Evolutionary conservation across 2,113 vertebrate genomes (phyloP), one percentile per base, ranked within the genome.

Genomic region (Thamnaconus septentrionalis): DNA sequence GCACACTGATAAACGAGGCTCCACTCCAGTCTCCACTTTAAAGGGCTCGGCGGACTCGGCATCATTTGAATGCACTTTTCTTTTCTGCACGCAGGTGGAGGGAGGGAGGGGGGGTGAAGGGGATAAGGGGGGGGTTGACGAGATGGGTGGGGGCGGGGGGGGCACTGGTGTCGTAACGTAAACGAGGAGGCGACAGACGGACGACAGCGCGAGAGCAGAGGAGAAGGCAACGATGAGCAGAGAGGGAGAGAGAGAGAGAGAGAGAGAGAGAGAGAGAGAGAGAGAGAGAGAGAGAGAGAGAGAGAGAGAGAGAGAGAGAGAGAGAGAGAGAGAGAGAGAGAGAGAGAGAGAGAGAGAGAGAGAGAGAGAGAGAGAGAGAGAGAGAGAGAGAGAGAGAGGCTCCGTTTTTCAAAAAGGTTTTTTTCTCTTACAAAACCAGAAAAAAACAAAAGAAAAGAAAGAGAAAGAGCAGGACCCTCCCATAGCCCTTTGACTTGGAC

Each of bases 201-300:
- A 79, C 7, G 59, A 84, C 83, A 75, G 75, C 75, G 41, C 69
- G 72, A 71, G 67, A 87, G 83, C 80, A 85, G 85, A 81, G 79
- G 81, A 85, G 75, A 91, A 90, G 89, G 89, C 88, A 90, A 89
- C 86, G 18, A 87, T 85, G 85, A 87, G 81, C 77, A 83, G 81
- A 31, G 18, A 31, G 2, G 2, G 18, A 31, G 18, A 31, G 18
- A 2, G 18, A 31, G 18, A 31, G 18, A 31, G 18, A 87, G 67
- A 86, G 87, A 90, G 87, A 88, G 18, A 31, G 18, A 31, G 18
- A 31, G 18, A 31, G 18, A 31, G 2, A 31, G 18, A 31, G 18
- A 31, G 18, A 31, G 18, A 31, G 18, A 31, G 18, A 2, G 18
- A 2, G 18, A 31, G 18, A 31, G 18, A 31, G 18, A 31, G 18